Percentiles rank a stretch among this genome's conserved stretches.
These are phyloP conservation scores for Epistrophe eligans DNA, from an alignment of 2,888 invertebrate genomes.

Conservation along the genomic window DNA sequence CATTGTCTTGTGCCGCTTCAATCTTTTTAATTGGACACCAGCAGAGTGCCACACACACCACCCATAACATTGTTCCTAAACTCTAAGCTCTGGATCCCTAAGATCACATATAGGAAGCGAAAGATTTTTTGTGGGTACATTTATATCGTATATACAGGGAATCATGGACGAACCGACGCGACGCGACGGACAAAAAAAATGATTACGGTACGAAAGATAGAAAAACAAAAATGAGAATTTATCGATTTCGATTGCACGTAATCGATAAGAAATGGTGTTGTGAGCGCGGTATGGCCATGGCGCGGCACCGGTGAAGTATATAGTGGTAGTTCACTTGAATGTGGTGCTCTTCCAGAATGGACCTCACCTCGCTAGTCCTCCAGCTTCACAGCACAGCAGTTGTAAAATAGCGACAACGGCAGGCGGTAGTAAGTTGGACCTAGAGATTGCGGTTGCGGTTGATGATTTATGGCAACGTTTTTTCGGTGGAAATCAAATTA, in stretches of 20 bases:
- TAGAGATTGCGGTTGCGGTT: slow-evolving; percentile 69
- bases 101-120: slow-evolving; percentile 36
- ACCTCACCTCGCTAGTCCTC: slow-evolving; percentile 14
- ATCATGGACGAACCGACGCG: not conserved
- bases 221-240: slow-evolving; percentile 71
- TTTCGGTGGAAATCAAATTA: slow-evolving; percentile 75
- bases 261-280: slow-evolving; percentile 69
- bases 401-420: slow-evolving; percentile 24
- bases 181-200: slow-evolving; percentile 32
- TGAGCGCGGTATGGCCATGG: slow-evolving; percentile 20
- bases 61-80: slow-evolving; percentile 20
- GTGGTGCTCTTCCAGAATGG: slow-evolving; percentile 55
- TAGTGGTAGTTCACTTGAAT: slow-evolving; percentile 27
- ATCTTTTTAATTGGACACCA: slow-evolving; percentile 75
- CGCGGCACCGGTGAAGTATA: slow-evolving; percentile 7
- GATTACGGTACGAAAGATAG: slow-evolving; percentile 62
- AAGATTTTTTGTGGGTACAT: slow-evolving; percentile 32
- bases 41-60: slow-evolving; percentile 56
- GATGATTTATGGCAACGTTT: slow-evolving; percentile 74
- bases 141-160: not conserved
- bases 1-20: slow-evolving; percentile 72
- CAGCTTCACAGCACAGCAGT: slow-evolving; percentile 5
- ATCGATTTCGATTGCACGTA: slow-evolving; percentile 76
- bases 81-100: slow-evolving; percentile 39
- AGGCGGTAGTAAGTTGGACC: slow-evolving; percentile 24